phyloP scores from a whole-genome alignment of 2,888 invertebrate species.

The Rhimphoctona megacephalus region DNA sequence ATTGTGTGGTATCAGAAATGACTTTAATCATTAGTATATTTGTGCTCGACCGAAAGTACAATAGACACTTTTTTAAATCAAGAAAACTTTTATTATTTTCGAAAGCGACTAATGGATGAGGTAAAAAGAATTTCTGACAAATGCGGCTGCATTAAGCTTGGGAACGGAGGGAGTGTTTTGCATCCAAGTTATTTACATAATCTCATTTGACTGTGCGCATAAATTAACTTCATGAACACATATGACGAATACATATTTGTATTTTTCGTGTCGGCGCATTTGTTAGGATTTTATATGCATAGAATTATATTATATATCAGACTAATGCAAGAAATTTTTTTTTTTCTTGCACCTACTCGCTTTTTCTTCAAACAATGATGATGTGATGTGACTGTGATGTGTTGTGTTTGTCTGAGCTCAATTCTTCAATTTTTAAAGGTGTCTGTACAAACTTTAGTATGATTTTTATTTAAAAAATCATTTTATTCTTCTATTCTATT shows the following conservation, averaged over 20 bases:
- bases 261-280: neutral
- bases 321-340: neutral
- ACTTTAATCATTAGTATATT: neutral
- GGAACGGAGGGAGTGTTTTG: slow-evolving; percentile 1
- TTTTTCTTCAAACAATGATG: too few species aligned
- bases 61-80: neutral
- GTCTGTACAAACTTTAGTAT: too few species aligned
- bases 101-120: neutral
- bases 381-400: too few species aligned
- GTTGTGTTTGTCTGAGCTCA: too few species aligned
- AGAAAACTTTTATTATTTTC: neutral
- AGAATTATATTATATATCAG: neutral
- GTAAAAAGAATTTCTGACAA: slow-evolving; percentile 22
- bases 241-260: neutral
- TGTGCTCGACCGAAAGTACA: slow-evolving; percentile 6
- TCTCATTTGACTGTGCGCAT: slow-evolving; percentile 60
- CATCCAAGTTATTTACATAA: slow-evolving; percentile 65
- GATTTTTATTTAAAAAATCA: too few species aligned
- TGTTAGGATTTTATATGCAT: neutral
- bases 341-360: neutral
- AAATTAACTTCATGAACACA: slow-evolving; percentile 58
- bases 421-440: too few species aligned
- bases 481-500: too few species aligned
- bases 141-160: neutral
- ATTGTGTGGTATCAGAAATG: neutral